A percentile compares a stretch with the other conserved stretches of the same genome.
Evolutionary conservation across 2,888 invertebrate genomes (phyloP).

Genomic region (Glaucopsyche alexis): DNA sequence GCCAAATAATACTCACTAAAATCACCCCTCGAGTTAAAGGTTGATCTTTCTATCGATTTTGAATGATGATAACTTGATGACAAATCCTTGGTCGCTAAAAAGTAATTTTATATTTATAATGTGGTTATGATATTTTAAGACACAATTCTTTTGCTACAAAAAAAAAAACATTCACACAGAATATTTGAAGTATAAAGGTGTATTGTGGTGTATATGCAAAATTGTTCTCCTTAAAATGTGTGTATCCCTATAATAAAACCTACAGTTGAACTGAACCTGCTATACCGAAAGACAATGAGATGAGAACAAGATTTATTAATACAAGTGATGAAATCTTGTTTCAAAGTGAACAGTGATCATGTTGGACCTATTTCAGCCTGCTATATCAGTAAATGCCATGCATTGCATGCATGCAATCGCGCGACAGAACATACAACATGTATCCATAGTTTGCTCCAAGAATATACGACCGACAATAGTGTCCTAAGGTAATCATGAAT

Average conservation of each 20-base stretch:
- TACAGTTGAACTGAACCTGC: slow-evolving; percentile 4
- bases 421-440: slow-evolving; percentile 17
- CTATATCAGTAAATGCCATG: slow-evolving; percentile 20
- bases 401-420: slow-evolving; percentile 25
- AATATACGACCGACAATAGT: background rate
- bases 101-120: slow-evolving; percentile 37
- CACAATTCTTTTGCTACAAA: slow-evolving; percentile 9
- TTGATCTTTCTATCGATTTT: slow-evolving; percentile 74
- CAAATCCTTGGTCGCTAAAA: slow-evolving; percentile 62
- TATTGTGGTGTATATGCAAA: slow-evolving; percentile 3
- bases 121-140: slow-evolving; percentile 7
- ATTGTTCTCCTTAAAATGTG: background rate
- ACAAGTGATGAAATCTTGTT: slow-evolving; percentile 8
- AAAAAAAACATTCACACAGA: slow-evolving; percentile 17
- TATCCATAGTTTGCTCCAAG: background rate
- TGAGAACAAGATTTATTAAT: slow-evolving; percentile 12
- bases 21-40: slow-evolving; percentile 68
- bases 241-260: background rate
- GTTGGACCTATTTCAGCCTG: slow-evolving; percentile 5
- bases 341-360: background rate
- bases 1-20: slow-evolving; percentile 55
- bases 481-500: background rate
- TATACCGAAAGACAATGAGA: slow-evolving; percentile 1
- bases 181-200: slow-evolving; percentile 1
- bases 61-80: slow-evolving; percentile 59